Evolutionary conservation across 1,140 invertebrate species (phyloP).

Genomic region (Lutraria rhynchaena): DNA sequence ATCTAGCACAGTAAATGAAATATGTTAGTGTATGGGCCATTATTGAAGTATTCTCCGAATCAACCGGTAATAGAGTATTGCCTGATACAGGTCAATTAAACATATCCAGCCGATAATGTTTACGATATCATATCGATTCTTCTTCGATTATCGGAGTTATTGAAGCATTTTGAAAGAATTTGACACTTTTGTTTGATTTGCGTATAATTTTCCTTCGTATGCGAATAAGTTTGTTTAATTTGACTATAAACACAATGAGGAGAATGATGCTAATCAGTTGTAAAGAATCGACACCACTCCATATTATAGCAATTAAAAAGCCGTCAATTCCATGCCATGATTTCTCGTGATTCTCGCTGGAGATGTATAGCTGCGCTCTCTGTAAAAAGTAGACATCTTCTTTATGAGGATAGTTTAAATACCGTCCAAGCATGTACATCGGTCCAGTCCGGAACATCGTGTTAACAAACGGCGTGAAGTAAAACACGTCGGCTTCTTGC

Average conservation of each 20-base stretch:
- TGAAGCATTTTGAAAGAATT: conserved; percentile 2
- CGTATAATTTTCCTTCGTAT: conserved; percentile 9
- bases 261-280: conserved; percentile 45
- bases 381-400: conserved; percentile 48
- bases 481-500: conserved; percentile 41
- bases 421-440: conserved; percentile 51
- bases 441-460: conserved; percentile 54
- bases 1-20: too few relatives aligned
- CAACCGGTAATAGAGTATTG: too few relatives aligned
- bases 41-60: too few relatives aligned
- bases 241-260: conserved; percentile 42
- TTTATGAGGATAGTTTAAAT: conserved; percentile 51
- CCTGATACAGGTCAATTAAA: too few relatives aligned
- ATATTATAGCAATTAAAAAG: conserved; percentile 31
- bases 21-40: too few relatives aligned
- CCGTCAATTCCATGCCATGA: conserved; percentile 45
- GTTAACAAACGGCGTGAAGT: conserved; percentile 55
- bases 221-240: conserved; percentile 31
- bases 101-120: too few relatives aligned
- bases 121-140: conserved; percentile 8
- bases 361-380: conserved; percentile 28
- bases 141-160: conserved; percentile 35
- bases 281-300: conserved; percentile 28
- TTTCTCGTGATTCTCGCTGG: conserved; percentile 1
- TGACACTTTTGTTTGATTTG: conserved; percentile 20